Percentiles rank a stretch among this genome's conserved stretches.
These are phyloP conservation scores for Lepus europaeus DNA, from an alignment of 2,113 vertebrate species.

Conservation along the genomic window DNA sequence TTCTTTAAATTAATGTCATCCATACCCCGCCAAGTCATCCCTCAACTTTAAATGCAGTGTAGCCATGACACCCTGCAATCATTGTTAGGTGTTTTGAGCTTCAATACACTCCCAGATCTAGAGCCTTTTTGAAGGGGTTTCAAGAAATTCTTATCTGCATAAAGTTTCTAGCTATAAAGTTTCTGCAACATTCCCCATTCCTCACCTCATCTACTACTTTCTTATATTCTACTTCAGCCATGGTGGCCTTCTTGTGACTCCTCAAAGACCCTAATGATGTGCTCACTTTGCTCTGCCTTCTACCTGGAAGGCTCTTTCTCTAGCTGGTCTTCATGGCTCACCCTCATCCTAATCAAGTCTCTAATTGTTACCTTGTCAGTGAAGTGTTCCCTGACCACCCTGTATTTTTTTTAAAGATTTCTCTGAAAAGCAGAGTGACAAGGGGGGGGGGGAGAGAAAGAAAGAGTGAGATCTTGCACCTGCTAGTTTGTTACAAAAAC, in stretches of 20 bases:
- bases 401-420: neutral
- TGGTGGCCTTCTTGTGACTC: neutral
- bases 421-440: too few species aligned
- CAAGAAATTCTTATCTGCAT: neutral
- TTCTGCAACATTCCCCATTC: neutral
- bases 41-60: constrained; percentile 7
- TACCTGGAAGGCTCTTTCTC: neutral
- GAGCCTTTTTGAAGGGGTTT: constrained; percentile 46
- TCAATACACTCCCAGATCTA: neutral
- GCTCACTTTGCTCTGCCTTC: neutral
- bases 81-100: neutral
- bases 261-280: neutral
- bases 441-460: too few species aligned
- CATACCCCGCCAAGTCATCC: neutral
- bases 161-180: neutral
- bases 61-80: neutral
- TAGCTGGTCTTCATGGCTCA: neutral
- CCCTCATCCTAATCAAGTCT: neutral
- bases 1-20: constrained; percentile 61
- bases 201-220: neutral
- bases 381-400: neutral
- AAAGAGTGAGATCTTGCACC: too few species aligned
- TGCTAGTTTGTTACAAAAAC: too few species aligned
- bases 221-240: neutral
- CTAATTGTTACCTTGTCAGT: neutral